phyloP scores from a whole-genome alignment of 2,113 vertebrate genomes.

The Phasianus colchicus region DNA sequence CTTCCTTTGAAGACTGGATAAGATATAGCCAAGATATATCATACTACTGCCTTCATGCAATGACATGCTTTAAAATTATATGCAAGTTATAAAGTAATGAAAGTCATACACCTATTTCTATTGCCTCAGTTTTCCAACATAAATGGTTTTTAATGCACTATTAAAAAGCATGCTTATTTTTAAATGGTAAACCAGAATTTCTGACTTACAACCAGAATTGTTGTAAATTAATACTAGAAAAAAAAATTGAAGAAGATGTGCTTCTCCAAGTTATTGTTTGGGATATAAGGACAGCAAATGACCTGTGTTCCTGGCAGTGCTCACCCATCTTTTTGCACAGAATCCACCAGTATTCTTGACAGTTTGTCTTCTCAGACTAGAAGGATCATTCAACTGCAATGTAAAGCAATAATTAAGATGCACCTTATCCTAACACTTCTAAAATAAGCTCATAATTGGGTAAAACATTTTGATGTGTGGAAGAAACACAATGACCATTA shows the following conservation, averaged over 20 bases:
- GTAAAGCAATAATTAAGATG: neutral
- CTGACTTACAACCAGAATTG: neutral
- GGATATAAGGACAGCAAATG: neutral
- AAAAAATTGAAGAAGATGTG: neutral
- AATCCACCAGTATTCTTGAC: neutral
- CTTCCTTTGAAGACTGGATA: neutral
- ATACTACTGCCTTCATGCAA: neutral
- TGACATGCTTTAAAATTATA: neutral
- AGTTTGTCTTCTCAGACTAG: neutral
- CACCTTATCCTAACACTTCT: neutral
- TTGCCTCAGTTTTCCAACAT: neutral
- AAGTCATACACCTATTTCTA: neutral
- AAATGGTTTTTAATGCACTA: neutral
- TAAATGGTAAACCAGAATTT: neutral
- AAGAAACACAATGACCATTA: neutral
- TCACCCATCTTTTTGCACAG: neutral
- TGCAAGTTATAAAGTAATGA: neutral
- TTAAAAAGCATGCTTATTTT: neutral
- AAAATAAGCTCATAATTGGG: neutral
- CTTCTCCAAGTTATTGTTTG: neutral
- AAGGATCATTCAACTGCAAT: neutral
- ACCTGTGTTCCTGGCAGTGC: neutral
- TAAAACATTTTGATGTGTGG: neutral
- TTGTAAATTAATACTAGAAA: neutral
- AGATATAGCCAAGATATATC: neutral